Percentiles rank a stretch among this genome's conserved stretches.
phyloP scores from a whole-genome alignment of 2,113 vertebrate genomes.

The Etheostoma cragini region DNA sequence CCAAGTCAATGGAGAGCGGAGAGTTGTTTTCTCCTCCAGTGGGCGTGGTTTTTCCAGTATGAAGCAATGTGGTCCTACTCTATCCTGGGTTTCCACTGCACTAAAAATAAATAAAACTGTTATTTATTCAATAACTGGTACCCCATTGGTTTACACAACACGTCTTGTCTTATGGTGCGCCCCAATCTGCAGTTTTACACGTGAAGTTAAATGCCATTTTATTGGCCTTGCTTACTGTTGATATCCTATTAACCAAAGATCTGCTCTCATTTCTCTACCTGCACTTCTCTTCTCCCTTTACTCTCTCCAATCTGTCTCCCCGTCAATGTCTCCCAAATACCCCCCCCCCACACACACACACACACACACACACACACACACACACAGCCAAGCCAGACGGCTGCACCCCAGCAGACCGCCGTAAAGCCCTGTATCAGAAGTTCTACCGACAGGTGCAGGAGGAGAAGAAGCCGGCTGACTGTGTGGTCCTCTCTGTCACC shows the following conservation, averaged over 20 bases:
- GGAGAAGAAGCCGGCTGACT: constrained; percentile 81
- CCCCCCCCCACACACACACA: background rate
- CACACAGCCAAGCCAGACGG: constrained; percentile 56
- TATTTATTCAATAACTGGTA: background rate
- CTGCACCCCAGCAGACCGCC: constrained; percentile 67
- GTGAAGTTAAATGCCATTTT: background rate
- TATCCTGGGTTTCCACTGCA: background rate
- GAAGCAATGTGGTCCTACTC: too few species aligned
- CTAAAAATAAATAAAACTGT: background rate
- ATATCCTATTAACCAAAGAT: background rate
- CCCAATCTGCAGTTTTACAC: too few species aligned
- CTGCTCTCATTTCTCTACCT: background rate
- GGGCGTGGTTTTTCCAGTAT: too few species aligned
- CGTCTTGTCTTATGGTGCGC: background rate
- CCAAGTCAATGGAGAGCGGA: too few species aligned
- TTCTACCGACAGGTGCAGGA: constrained; percentile 85
- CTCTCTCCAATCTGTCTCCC: background rate
- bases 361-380: background rate
- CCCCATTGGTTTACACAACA: background rate
- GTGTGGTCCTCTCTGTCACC: constrained; percentile 82
- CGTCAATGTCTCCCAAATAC: background rate
- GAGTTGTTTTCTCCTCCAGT: too few species aligned
- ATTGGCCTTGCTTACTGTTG: background rate
- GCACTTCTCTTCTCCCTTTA: background rate
- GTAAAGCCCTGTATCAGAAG: constrained; percentile 79